Evolutionary conservation across 1,140 invertebrate genomes (phyloP).

Genomic region (Bursaphelenchus mucronatus): DNA sequence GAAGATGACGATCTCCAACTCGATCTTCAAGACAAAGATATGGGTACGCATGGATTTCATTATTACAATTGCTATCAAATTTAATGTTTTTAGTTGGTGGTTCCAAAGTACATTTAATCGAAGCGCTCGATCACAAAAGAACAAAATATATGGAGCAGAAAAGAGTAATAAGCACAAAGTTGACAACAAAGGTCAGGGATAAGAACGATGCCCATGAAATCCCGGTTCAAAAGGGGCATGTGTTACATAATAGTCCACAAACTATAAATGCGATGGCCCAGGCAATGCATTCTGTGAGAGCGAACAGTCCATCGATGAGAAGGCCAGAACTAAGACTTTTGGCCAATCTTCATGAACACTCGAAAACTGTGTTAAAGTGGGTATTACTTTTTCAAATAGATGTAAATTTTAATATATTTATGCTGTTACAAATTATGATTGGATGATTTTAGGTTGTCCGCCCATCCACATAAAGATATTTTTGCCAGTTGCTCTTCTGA

Average conservation of each 20-base stretch:
- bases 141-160: constrained; percentile 34
- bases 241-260: constrained; percentile 17
- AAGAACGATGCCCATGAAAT: constrained; percentile 13
- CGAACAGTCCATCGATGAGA: constrained; percentile 15
- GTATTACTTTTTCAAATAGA: neutral
- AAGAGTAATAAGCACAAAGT: constrained; percentile 29
- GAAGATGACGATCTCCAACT: constrained; percentile 5
- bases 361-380: constrained; percentile 34
- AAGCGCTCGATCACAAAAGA: constrained; percentile 38
- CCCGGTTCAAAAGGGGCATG: constrained; percentile 12
- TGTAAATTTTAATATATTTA: constrained; percentile 3
- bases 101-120: constrained; percentile 29
- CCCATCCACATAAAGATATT: constrained; percentile 35
- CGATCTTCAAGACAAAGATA: no score
- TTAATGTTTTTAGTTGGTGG: constrained; percentile 16
- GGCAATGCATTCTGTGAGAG: neutral
- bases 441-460: constrained; percentile 27
- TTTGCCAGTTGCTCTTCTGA: constrained; percentile 39
- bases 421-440: neutral
- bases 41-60: no score
- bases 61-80: no score
- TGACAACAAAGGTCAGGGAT: constrained; percentile 11
- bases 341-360: constrained; percentile 45
- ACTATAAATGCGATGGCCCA: constrained; percentile 27
- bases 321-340: constrained; percentile 32